A percentile compares a stretch with the other conserved stretches of the same genome.
These are phyloP conservation scores for Seriola dumerili DNA, from an alignment of 2,113 vertebrate species.

Conservation along the genomic window DNA sequence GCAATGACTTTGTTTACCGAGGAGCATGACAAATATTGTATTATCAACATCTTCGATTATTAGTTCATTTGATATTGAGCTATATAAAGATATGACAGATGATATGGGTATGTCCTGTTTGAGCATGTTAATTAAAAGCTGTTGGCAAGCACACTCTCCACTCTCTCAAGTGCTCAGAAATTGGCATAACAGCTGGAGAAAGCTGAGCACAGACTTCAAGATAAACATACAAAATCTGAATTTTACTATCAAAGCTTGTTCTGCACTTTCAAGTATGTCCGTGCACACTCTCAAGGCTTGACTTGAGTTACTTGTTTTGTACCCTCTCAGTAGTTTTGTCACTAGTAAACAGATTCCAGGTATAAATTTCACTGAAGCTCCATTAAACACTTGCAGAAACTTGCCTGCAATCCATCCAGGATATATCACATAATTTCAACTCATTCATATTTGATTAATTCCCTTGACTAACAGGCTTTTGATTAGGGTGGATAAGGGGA, in stretches of 20 bases:
- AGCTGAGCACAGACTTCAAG: background rate
- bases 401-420: background rate
- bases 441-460: background rate
- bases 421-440: background rate
- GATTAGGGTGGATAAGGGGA: too few relatives aligned
- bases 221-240: background rate
- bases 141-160: background rate
- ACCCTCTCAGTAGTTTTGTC: background rate
- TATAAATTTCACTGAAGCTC: background rate
- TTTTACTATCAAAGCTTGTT: background rate
- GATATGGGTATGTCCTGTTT: background rate
- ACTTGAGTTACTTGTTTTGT: background rate
- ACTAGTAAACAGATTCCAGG: background rate
- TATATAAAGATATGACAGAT: slow-evolving; percentile 14
- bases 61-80: background rate
- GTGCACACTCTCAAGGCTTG: background rate
- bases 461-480: background rate
- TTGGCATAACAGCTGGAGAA: background rate
- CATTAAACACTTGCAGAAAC: background rate
- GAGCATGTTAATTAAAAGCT: slow-evolving; percentile 26
- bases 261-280: background rate
- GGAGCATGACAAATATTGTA: background rate
- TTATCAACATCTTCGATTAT: background rate
- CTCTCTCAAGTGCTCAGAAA: background rate
- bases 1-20: background rate